Base-by-base conservation (phyloP, 2,888 invertebrate genomes). In the Ariolimax columbianus region DNA sequence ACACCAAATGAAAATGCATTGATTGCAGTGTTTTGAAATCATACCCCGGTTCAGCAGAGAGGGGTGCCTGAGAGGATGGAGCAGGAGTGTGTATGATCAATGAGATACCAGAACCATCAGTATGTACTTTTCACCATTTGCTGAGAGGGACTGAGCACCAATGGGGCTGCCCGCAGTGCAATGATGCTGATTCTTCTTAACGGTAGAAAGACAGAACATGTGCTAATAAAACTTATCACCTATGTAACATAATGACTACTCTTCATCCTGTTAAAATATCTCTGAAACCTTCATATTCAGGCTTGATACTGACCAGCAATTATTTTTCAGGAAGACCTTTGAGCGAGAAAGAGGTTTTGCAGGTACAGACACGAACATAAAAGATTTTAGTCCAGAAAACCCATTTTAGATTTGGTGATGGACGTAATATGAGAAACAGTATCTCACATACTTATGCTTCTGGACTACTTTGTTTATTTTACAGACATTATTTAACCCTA, bases 321-420 rank as follows among this genome's bases (percentile, higher is more conserved):
- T 30, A 40, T 66, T 38, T 78, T 78, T 78, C 78, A 63, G 59
- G 59, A 63, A 47, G 23, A 79, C 23, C 43, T 66, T 47, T 36
- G 38, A 79, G 1, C 66, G 63, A 79, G 79, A 68, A 26, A 59
- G 77, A 59, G 36, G 11, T 55, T 77, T 59, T 55, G 55, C 36
- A 47, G 0, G 11, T 36, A 36, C 33, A 4, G n/a, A 30, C n/a
- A 33, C 26, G 33, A 77, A 36, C 14, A 33, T 59, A 55, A 55
- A 59, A 59, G 55, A 36, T 38, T 4, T 33, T 38, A 33, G 23
- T 55, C 40, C 36, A 33, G n/a, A n/a, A n/a, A 33, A 73, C n/a
- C n/a, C 47, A n/a, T 43, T 72, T 73, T 26, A 73, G 6, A 73
- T 73, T 73, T 77, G 77, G 77, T 77, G 77, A 77, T 55, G 77